phyloP scores from a whole-genome alignment of 2,888 invertebrate species.

The Drosophila prolongata region DNA sequence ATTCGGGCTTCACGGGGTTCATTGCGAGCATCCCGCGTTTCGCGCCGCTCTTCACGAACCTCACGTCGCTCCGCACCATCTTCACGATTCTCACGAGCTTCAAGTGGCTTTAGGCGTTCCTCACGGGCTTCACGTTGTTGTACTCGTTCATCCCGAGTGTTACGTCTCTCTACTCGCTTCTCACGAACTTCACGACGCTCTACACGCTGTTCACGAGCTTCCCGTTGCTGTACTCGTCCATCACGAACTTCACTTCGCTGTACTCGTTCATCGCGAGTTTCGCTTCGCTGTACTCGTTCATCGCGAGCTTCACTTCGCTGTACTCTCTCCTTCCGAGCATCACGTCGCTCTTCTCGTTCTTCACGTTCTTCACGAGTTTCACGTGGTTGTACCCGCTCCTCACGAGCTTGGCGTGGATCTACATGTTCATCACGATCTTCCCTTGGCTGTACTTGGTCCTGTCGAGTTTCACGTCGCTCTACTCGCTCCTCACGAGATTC shows the following conservation, averaged over 20 bases:
- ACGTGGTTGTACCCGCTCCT: neutral
- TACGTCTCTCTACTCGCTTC: neutral
- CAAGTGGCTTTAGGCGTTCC: neutral
- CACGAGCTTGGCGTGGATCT: neutral
- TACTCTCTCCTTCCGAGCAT: neutral
- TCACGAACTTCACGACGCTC: neutral
- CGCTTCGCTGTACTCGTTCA: neutral
- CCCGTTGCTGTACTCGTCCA: neutral
- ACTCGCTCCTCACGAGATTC: neutral
- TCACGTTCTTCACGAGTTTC: neutral
- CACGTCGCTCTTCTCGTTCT: constrained; percentile 1
- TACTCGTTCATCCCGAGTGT: neutral
- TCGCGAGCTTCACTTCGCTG: neutral
- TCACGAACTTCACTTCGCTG: neutral
- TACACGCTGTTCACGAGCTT: neutral
- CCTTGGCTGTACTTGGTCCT: neutral
- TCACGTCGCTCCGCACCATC: neutral
- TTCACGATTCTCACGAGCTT: neutral
- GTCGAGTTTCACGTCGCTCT: constrained; percentile 3
- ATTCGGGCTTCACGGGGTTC: neutral
- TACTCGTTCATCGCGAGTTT: neutral
- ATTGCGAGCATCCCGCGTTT: neutral
- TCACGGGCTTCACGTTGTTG: neutral
- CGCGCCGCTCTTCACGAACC: neutral
- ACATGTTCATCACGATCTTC: neutral